These are phyloP conservation scores for Climacteris rufus DNA, from an alignment of 2,113 vertebrate genomes.

Conservation along the genomic window DNA sequence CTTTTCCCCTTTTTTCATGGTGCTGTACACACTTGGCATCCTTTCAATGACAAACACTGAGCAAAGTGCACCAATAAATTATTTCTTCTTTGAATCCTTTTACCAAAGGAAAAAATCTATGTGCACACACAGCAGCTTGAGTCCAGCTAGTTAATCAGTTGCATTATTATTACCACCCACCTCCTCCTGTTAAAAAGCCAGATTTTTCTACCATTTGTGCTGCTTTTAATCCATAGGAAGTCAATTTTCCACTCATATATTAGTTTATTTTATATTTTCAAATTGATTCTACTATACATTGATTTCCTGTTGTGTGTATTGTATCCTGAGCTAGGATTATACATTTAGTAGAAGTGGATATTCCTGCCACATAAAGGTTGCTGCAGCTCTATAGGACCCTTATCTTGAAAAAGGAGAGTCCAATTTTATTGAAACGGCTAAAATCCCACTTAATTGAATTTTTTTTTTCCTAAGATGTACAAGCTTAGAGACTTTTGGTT, in stretches of 20 bases:
- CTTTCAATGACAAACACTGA: constrained; percentile 62
- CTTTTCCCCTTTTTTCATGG: background rate
- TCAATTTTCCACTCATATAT: constrained; percentile 83
- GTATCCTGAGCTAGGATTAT: constrained; percentile 94
- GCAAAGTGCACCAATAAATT: constrained; percentile 62
- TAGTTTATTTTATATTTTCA: constrained; percentile 95
- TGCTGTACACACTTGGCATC: constrained; percentile 52
- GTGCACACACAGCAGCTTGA: constrained; percentile 42
- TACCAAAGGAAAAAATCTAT: constrained; percentile 32
- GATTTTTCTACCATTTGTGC: constrained; percentile 72
- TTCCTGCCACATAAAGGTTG: constrained; percentile 82
- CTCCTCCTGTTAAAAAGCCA: constrained; percentile 67
- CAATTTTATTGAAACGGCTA: constrained; percentile 98
- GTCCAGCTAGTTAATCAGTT: constrained; percentile 62
- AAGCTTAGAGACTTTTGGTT: constrained; percentile 95
- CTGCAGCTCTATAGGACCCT: constrained; percentile 82
- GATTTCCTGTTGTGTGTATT: constrained; percentile 91
- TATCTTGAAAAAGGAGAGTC: constrained; percentile 94
- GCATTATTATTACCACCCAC: constrained; percentile 65
- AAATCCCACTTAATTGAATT: constrained; percentile 99
- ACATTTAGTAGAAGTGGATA: constrained; percentile 91
- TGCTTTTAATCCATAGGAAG: constrained; percentile 92
- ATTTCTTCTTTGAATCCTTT: constrained; percentile 64
- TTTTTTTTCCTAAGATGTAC: constrained; percentile 92
- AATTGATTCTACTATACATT: constrained; percentile 93